Conservation (phyloP, 2,113 vertebrate species). For the Neolamprologus hecqui region DNA sequence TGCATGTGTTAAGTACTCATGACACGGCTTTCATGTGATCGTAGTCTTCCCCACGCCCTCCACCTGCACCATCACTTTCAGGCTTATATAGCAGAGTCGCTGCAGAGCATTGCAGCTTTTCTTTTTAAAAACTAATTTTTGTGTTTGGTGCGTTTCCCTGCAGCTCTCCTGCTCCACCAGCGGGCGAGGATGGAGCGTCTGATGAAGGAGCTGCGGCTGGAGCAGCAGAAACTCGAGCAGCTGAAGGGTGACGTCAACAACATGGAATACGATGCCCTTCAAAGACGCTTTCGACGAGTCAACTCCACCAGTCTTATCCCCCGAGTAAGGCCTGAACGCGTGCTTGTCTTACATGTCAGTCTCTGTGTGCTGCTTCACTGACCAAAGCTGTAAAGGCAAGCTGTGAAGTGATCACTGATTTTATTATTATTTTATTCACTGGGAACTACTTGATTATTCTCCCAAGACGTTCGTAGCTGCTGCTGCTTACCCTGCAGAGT, state of each 20-base stretch:
- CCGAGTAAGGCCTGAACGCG: slow-evolving; percentile 70
- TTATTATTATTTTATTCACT: not conserved
- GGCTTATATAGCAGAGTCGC: not conserved
- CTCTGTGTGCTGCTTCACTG: not conserved
- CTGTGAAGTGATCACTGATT: not conserved
- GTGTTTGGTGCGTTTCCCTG: not conserved
- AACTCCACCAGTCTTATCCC: slow-evolving; percentile 88
- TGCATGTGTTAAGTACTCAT: no score
- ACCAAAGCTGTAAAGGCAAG: not conserved
- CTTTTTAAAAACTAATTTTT: not conserved
- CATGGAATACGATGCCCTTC: slow-evolving; percentile 96
- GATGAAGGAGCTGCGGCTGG: slow-evolving; percentile 85
- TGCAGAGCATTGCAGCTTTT: not conserved
- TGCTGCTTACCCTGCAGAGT: not conserved
- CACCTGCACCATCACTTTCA: not conserved
- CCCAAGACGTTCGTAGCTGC: not conserved
- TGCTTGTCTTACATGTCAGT: not conserved
- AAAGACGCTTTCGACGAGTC: slow-evolving; percentile 90
- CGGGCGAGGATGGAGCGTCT: slow-evolving; percentile 96
- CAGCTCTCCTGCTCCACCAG: slow-evolving; percentile 96
- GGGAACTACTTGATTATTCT: not conserved
- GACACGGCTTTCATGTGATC: not conserved
- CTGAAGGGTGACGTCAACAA: slow-evolving; percentile 91
- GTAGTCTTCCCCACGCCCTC: not conserved
- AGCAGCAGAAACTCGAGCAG: slow-evolving; percentile 88